phyloP scores from a whole-genome alignment of 1,140 invertebrate species.

The Ceratina calcarata region DNA sequence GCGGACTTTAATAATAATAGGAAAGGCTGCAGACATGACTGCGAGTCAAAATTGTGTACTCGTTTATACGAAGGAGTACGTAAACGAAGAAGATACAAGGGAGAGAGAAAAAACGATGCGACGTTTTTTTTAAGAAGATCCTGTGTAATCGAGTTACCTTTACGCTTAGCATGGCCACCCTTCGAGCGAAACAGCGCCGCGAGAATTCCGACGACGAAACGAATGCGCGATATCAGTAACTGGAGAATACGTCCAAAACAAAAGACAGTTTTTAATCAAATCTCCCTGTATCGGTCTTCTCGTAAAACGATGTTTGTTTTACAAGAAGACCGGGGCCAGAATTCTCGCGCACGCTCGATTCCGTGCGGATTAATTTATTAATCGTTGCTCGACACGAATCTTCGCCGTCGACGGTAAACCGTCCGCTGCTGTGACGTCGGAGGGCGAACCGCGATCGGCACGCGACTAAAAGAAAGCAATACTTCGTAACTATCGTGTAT shows the following conservation, averaged over 20 bases:
- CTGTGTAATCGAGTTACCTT: conserved; percentile 64
- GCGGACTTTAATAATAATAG: too few species aligned
- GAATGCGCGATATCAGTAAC: background rate
- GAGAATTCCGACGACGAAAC: background rate
- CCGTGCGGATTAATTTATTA: conserved; percentile 44
- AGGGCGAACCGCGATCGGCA: conserved; percentile 46
- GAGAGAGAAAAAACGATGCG: conserved; percentile 51
- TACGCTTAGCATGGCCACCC: conserved; percentile 61
- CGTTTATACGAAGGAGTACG: conserved; percentile 52
- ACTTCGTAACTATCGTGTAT: conserved; percentile 76
- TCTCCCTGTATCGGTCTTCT: background rate
- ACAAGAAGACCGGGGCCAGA: background rate
- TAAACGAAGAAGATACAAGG: conserved; percentile 6
- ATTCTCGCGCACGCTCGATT: conserved; percentile 37
- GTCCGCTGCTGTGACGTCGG: conserved; percentile 11
- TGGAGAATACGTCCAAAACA: background rate
- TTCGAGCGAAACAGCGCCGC: conserved; percentile 32
- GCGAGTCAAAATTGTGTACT: conserved; percentile 28
- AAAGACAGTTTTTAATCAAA: background rate
- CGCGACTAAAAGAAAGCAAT: conserved; percentile 76
- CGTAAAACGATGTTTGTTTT: background rate
- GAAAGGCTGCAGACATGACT: background rate
- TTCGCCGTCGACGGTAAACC: conserved; percentile 39
- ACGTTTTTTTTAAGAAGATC: conserved; percentile 36
- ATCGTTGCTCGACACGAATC: conserved; percentile 52